Base-by-base conservation (phyloP, 2,113 vertebrate genomes). In the Cepphus grylle region DNA sequence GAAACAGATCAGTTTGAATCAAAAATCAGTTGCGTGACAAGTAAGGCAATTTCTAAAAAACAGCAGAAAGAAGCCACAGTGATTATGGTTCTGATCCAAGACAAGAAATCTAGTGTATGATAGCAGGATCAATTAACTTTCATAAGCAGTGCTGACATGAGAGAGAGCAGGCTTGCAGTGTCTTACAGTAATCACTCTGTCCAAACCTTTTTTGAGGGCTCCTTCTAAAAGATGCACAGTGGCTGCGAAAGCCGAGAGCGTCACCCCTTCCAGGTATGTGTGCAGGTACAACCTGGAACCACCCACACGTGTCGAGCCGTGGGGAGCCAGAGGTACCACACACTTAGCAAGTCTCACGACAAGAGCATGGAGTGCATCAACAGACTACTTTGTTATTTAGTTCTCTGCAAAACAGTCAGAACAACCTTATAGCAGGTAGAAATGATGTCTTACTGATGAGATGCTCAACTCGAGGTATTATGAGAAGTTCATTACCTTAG, bases 171-270 rank as follows among this genome's bases (percentile, higher is more conserved):
- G 40, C 49, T 17, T 50, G 49, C 49, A 71, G 36, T 0, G 0
- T 2, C 7, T 10, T 38, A 7, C 9, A 49, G 56, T 4, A 26
- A 7, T 8, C 47, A 3, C 3, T 22, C 47, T 15, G 38, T 17
- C 9, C 71, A 80, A 76, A 50, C 5, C 27, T 34, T 0, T 16
- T 1, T 61, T 1, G 8, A 62, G 32, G 12, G 42, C 19, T 78
- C 52, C 58, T 58, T 14, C 38, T 15, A 3, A 12, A 36, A 53
- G 43, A 9, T 3, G 2, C 21, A 2, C 4, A 0, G 1, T 3
- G 15, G 55, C 38, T 1, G 43, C 0, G 1, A 5, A 23, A n/a
- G 8, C 25, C 0, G 1, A 43, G n/a, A 34, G 53, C 72, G 34
- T 5, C 26, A 8, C 5, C 55, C 16, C 26, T 3, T 32, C 15